Percentiles rank a stretch among this genome's conserved stretches.
Conservation (phyloP, 2,797 vertebrate genomes). For the Naso thynnoides region DNA sequence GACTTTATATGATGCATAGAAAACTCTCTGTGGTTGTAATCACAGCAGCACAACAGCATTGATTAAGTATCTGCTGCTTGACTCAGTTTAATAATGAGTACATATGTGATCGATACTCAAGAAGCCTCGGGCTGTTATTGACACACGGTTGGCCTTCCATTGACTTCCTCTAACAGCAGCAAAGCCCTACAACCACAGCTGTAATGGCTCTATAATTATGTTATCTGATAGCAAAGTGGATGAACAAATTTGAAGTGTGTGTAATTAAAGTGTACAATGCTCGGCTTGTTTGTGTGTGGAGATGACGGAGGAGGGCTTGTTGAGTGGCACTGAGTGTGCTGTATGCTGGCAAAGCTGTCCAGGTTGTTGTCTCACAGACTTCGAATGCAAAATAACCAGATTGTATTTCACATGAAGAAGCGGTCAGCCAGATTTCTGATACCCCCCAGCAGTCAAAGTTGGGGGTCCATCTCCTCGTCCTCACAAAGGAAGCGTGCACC, state of each 20-base stretch:
- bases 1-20: not conserved
- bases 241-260: constrained; percentile 74
- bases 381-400: not conserved
- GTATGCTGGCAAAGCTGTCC: not conserved
- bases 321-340: constrained; percentile 22
- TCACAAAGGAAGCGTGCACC: constrained; percentile 29
- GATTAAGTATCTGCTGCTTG: not conserved
- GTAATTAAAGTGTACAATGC: constrained; percentile 43
- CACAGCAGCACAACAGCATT: constrained; percentile 11
- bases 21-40: not conserved
- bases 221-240: constrained; percentile 74
- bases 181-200: constrained; percentile 32
- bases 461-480: constrained; percentile 26
- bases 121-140: constrained; percentile 30
- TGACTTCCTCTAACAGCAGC: constrained; percentile 39
- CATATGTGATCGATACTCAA: constrained; percentile 20
- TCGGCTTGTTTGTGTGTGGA: constrained; percentile 27
- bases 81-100: constrained; percentile 13
- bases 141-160: constrained; percentile 36
- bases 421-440: constrained; percentile 8
- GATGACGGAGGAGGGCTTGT: not conserved
- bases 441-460: not conserved
- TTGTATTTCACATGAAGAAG: not conserved
- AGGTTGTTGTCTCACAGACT: not conserved
- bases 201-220: constrained; percentile 63